Evolutionary conservation across 2,113 vertebrate species (phyloP).

Genomic region (Physeter macrocephalus): DNA sequence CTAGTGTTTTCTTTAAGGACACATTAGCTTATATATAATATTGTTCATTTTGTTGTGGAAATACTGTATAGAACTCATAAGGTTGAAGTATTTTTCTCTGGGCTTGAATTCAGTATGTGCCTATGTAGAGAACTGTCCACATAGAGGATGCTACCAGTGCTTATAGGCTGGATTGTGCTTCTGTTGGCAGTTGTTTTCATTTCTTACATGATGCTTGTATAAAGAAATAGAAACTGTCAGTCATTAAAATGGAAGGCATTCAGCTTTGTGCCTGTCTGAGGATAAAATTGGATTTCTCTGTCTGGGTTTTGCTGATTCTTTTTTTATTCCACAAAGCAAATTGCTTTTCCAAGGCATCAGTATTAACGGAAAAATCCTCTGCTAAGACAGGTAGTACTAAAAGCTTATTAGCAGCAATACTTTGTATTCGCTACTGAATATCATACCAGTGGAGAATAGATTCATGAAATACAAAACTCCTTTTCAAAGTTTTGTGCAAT

Average conservation of each 20-base stretch:
- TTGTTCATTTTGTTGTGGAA: neutral
- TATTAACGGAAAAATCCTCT: constrained; percentile 67
- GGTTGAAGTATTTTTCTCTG: neutral
- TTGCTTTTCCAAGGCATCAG: constrained; percentile 68
- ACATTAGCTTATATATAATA: neutral
- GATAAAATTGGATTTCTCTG: constrained; percentile 80
- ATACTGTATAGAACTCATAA: neutral
- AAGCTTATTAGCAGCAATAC: constrained; percentile 62
- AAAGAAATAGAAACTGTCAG: constrained; percentile 65
- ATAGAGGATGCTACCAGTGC: neutral
- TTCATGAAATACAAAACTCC: constrained; percentile 53
- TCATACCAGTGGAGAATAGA: neutral
- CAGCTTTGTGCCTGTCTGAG: constrained; percentile 65
- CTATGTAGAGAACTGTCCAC: neutral
- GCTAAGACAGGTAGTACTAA: constrained; percentile 58
- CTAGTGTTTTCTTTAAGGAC: neutral
- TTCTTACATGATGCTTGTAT: constrained; percentile 30
- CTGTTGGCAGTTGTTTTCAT: neutral
- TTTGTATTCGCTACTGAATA: constrained; percentile 42
- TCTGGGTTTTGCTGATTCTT: constrained; percentile 70
- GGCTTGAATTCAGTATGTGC: neutral
- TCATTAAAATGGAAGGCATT: constrained; percentile 77
- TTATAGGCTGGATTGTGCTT: neutral
- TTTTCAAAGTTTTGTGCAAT: constrained; percentile 57
- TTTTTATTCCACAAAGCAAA: constrained; percentile 80